Conservation (phyloP, 2,113 vertebrate genomes). For the Eolophus roseicapilla region DNA sequence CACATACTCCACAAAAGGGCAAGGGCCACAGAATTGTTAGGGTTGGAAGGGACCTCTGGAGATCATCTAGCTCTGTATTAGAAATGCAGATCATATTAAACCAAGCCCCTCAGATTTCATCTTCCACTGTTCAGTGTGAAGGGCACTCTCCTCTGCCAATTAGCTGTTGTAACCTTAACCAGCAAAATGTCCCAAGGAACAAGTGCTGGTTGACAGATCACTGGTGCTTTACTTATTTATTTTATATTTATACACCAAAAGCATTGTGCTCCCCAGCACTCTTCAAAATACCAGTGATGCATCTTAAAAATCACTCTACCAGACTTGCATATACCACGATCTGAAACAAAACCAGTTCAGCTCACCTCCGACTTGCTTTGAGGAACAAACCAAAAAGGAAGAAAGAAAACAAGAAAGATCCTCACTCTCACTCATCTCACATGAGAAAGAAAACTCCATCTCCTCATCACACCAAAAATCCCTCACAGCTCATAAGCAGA, state of each 20-base stretch:
- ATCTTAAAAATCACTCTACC: neutral
- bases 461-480: neutral
- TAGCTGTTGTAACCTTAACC: neutral
- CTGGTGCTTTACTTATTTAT: neutral
- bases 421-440: neutral
- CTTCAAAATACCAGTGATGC: neutral
- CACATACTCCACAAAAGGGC: neutral
- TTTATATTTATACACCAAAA: neutral
- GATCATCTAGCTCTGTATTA: neutral
- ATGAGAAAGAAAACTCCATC: neutral
- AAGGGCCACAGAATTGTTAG: neutral
- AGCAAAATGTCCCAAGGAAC: neutral
- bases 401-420: neutral
- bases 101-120: neutral
- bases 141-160: neutral
- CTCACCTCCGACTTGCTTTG: neutral
- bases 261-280: neutral
- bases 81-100: neutral
- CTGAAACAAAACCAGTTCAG: neutral
- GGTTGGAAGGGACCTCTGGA: neutral
- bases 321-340: neutral
- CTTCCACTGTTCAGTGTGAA: neutral
- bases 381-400: neutral
- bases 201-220: neutral
- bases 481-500: neutral